Evolutionary conservation across 2,113 vertebrate species (phyloP), one percentile per base, ranked within the genome.

Genomic region (Solenodon paradoxus): DNA sequence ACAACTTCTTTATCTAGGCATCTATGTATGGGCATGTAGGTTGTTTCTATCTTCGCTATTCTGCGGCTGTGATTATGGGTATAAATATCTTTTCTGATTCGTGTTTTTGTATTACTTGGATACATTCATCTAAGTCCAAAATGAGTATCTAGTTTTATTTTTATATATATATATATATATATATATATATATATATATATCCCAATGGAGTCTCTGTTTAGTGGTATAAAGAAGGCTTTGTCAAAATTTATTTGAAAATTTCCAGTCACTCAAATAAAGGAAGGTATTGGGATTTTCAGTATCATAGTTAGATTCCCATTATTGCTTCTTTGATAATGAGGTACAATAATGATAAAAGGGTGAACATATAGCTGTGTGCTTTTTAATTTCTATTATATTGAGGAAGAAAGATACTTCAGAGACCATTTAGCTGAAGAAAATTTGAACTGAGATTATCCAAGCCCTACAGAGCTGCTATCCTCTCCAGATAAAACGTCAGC

Each of bases 151-250:
- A 26, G 9, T 24, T 57, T 57, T 57, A 17, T 71, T 90, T 84
- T 3, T 45, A 42, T 6, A 61, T 88, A 97, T 97, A 92, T 88
- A 97, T 97, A 92, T 45, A 42, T 6, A 61, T 88, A 97, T 97
- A 92, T 45, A 42, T 6, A 61, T 88, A 97, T 97, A 92, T 45
- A 42, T 6, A 61, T 88, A 97, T 97, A 92, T 97, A 96, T 90
- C n/a, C 81, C 71, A n/a, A 8, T 88, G 72, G 0, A 0, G 45
- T 82, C n/a, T 88, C 82, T 97, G 75, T 90, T 97, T 97, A 95
- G 78, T 94, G 71, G 42, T 22, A 95, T 81, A 97, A 97, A 94
- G 66, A 66, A 96, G 80, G 13, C 91, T 91, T 77, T 92, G 15
- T 38, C 87, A 92, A 94, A 88, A 95, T 79, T 82, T 57, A 35